Percentiles rank a stretch among this genome's conserved stretches.
phyloP scores from a whole-genome alignment of 2,888 invertebrate species.

The Eupithecia inturbata region DNA sequence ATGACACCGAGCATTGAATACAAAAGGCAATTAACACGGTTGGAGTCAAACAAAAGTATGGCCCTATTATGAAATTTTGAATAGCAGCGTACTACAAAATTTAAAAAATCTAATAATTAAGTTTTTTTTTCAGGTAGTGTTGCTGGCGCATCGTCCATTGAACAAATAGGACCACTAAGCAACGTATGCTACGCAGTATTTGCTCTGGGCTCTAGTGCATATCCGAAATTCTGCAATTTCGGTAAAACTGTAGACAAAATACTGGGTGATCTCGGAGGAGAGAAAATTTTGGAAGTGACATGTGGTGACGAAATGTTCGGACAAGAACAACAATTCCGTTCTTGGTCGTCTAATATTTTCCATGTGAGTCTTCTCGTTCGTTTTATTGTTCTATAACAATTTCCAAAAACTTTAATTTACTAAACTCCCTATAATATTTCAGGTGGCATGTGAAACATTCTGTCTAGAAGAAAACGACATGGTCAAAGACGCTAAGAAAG shows the following conservation, averaged over 20 bases:
- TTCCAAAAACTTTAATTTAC: background rate
- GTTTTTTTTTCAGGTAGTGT: constrained; percentile 83
- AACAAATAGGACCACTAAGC: constrained; percentile 92
- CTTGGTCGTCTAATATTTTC: constrained; percentile 95
- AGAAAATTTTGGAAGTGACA: constrained; percentile 90
- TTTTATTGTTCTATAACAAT: background rate
- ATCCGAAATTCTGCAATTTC: constrained; percentile 97
- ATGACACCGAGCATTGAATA: constrained; percentile 67
- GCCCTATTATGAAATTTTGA: constrained; percentile 7
- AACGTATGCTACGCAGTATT: constrained; percentile 97
- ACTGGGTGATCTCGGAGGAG: constrained; percentile 94
- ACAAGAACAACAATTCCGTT: constrained; percentile 95
- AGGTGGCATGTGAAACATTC: constrained; percentile 96
- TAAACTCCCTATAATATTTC: constrained; percentile 20
- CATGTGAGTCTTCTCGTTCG: constrained; percentile 85
- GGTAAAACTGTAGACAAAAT: constrained; percentile 96
- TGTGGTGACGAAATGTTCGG: constrained; percentile 97
- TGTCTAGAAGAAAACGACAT: constrained; percentile 95
- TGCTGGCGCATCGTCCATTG: constrained; percentile 88
- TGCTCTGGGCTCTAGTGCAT: constrained; percentile 96
- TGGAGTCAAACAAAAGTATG: constrained; percentile 79
- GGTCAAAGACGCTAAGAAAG: constrained; percentile 90
- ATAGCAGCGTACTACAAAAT: background rate
- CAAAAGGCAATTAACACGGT: constrained; percentile 86
- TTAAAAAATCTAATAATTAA: background rate